Base-by-base conservation (phyloP, 2,113 vertebrate species). In the Cyprinodon variegatus region DNA sequence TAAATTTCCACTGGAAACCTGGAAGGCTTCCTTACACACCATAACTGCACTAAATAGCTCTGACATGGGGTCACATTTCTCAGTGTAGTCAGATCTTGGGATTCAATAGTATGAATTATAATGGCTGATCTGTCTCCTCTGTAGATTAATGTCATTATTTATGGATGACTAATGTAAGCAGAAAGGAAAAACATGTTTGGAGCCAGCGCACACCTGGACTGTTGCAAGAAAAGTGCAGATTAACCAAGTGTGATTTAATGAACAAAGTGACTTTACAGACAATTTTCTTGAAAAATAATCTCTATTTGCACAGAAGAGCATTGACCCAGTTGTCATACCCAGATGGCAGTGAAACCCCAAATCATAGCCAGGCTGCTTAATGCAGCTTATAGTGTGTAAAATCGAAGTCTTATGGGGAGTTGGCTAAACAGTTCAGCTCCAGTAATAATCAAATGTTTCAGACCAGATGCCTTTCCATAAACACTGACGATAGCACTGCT, bases 391-490 rank as follows among this genome's bases (percentile, higher is more conserved):
- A 53, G 65, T 48, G 66, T 65, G 64, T 70, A 75, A 74, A 77
- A 67, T 48, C 15, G 59, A 59, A 70, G 67, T 62, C 62, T 20
- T 64, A 48, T 79, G 69, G 74, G 61, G 68, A 59, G 79, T 90
- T 88, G 92, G 93, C 68, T 78, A 90, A 92, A 73, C 65, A 81
- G 83, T 79, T 90, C 83, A 84, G 81, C 72, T 60, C 39, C 67
- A 72, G 68, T 80, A 77, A 88, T 82, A 79, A 89, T 75, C 64
- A 59, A 40, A 74, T 68, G 64, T 75, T 40, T 1, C 15, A 76
- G 79, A 76, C 40, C 72, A 37, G 71, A 61, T 84, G 75, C 22
- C 29, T 73, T 82, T 83, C 79, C 78, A 74, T 74, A 74, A 83
- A 85, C 37, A 61, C 37, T 83, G 78, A 77, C 57, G 70, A 63